A percentile compares a stretch with the other conserved stretches of the same genome.
These are phyloP conservation scores for Drosophila atripex DNA, from an alignment of 2,888 invertebrate genomes.

Conservation along the genomic window DNA sequence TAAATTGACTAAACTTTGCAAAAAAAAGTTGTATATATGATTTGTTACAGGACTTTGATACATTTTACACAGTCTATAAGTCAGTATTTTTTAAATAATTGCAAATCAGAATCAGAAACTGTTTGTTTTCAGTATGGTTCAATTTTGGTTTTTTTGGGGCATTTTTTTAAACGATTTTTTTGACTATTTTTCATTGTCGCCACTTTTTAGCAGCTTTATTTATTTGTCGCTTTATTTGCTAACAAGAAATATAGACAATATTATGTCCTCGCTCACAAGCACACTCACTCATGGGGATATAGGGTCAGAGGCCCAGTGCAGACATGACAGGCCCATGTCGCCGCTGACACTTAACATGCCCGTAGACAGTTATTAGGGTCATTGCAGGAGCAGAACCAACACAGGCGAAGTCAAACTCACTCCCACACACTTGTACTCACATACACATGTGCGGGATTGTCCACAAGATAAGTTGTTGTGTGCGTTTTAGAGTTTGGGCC, in stretches of 20 bases:
- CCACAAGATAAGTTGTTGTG: slow-evolving; percentile 42
- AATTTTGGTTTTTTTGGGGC: neutral
- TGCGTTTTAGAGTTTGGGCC: slow-evolving; percentile 69
- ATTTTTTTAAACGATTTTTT: slow-evolving; percentile 26
- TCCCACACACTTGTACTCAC: slow-evolving; percentile 38
- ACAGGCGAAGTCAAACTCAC: slow-evolving; percentile 40
- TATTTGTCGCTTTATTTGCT: slow-evolving; percentile 79
- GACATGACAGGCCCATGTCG: slow-evolving; percentile 76
- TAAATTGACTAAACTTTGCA: neutral
- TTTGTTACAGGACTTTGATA: too few species aligned
- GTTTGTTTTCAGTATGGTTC: neutral
- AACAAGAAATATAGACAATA: slow-evolving; percentile 80
- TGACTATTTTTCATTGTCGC: slow-evolving; percentile 62
- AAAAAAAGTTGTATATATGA: too few species aligned
- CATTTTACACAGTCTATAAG: too few species aligned
- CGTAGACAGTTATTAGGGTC: slow-evolving; percentile 80
- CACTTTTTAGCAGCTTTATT: slow-evolving; percentile 75
- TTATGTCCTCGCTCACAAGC: slow-evolving; percentile 49
- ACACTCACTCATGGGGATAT: slow-evolving; percentile 34
- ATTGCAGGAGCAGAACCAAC: slow-evolving; percentile 61
- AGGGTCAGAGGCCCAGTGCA: slow-evolving; percentile 38
- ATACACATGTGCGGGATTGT: slow-evolving; percentile 20
- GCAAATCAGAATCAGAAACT: too few species aligned
- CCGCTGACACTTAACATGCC: slow-evolving; percentile 79
- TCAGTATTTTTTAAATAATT: too few species aligned